Conservation (phyloP, 2,888 invertebrate species). For the Drosophila mimica region DNA sequence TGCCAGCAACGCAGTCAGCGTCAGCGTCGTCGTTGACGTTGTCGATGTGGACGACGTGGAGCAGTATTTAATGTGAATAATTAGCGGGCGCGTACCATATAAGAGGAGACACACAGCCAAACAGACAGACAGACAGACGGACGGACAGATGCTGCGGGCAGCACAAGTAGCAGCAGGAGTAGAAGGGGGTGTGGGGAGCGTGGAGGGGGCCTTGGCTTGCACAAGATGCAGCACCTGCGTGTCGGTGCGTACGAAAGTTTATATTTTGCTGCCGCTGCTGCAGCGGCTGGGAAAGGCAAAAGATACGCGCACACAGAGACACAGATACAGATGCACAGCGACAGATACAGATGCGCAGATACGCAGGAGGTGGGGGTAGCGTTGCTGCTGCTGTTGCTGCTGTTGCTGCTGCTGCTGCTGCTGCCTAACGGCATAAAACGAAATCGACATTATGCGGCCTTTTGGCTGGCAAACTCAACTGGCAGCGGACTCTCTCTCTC, state of each 20-base stretch:
- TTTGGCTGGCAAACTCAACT: slow-evolving; percentile 17
- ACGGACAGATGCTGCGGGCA: slow-evolving; percentile 22
- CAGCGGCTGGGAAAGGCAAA: slow-evolving; percentile 72
- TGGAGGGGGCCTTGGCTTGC: slow-evolving; percentile 8
- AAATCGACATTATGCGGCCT: slow-evolving; percentile 74
- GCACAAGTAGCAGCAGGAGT: slow-evolving; percentile 1
- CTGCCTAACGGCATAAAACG: slow-evolving; percentile 78
- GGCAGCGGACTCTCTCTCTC: slow-evolving; percentile 63
- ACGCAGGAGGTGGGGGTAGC: neutral
- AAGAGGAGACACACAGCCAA: slow-evolving; percentile 61
- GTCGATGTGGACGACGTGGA: slow-evolving; percentile 56
- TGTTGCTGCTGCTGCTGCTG: slow-evolving; percentile 17
- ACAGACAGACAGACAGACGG: slow-evolving; percentile 19
- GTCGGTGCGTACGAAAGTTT: slow-evolving; percentile 76
- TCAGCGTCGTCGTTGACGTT: slow-evolving; percentile 24
- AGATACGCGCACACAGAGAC: slow-evolving; percentile 33
- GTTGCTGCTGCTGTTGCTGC: slow-evolving; percentile 38
- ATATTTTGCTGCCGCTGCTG: slow-evolving; percentile 33
- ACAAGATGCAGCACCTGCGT: slow-evolving; percentile 69
- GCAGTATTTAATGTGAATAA: slow-evolving; percentile 84
- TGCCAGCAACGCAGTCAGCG: slow-evolving; percentile 5
- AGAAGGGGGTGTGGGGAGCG: neutral
- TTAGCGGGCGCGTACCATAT: slow-evolving; percentile 84
- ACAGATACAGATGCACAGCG: slow-evolving; percentile 9
- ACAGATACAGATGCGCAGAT: slow-evolving; percentile 31